Evolutionary conservation across 2,888 invertebrate species (phyloP).

Genomic region (Lepidocyrtinus sp.): DNA sequence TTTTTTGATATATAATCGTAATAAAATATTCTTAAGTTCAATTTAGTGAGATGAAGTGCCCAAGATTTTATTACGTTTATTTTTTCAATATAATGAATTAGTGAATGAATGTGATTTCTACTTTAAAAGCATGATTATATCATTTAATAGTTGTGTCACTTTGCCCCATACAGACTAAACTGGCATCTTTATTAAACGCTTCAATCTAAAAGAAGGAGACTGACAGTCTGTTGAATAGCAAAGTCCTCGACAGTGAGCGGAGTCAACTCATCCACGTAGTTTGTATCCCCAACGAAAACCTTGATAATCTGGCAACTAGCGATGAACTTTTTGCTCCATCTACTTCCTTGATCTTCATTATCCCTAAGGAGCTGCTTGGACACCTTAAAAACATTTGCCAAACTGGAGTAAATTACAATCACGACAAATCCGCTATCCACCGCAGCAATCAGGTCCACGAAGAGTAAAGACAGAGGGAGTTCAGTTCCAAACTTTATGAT

Average conservation of each 20-base stretch:
- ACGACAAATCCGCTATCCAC: neutral
- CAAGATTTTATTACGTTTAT: too few species aligned
- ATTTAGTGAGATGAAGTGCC: too few species aligned
- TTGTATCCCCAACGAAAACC: neutral
- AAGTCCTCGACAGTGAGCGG: conserved; percentile 6
- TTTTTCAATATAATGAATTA: too few species aligned
- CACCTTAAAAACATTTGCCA: conserved; percentile 13
- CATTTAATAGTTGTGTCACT: too few species aligned
- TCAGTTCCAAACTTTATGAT: neutral
- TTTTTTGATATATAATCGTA: too few species aligned
- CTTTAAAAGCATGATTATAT: too few species aligned
- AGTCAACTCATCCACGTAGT: conserved; percentile 10
- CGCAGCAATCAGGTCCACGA: neutral
- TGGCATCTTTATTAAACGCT: too few species aligned
- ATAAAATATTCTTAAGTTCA: too few species aligned
- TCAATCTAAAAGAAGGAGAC: conserved; percentile 18
- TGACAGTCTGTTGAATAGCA: neutral
- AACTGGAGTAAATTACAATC: neutral
- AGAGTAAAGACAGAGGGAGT: neutral
- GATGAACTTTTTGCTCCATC: neutral
- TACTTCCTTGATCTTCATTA: too few species aligned
- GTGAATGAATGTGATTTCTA: too few species aligned
- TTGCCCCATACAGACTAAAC: too few species aligned
- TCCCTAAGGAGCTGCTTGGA: too few species aligned
- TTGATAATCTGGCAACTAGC: neutral